phyloP scores from a whole-genome alignment of 2,888 invertebrate species.

The Acrobasis consociella region DNA sequence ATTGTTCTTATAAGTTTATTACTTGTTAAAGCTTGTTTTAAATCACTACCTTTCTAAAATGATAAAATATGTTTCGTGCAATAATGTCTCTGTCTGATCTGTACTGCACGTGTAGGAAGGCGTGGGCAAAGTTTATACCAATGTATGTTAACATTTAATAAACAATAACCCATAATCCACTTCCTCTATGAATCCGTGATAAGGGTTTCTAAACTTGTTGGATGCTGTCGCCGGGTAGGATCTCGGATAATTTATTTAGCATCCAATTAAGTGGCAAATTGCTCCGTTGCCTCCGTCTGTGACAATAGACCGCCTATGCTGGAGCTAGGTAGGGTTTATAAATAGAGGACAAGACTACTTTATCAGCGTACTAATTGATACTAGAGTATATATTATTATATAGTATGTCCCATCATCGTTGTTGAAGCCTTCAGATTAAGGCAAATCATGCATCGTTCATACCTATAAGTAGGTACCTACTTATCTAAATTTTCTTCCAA shows the following conservation, averaged over 20 bases:
- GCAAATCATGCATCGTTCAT: too few relatives aligned
- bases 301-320: slow-evolving; percentile 29
- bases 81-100: background rate
- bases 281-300: slow-evolving; percentile 24
- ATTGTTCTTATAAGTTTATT: too few relatives aligned
- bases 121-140: background rate
- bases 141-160: slow-evolving; percentile 25
- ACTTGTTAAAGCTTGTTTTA: too few relatives aligned
- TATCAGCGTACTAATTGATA: background rate
- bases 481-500: too few relatives aligned
- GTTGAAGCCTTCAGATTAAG: too few relatives aligned
- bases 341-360: background rate
- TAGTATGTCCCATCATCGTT: too few relatives aligned
- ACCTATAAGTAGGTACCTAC: too few relatives aligned
- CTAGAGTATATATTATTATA: too few relatives aligned
- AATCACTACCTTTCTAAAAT: too few relatives aligned
- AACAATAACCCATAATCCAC: slow-evolving; percentile 38
- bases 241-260: slow-evolving; percentile 43
- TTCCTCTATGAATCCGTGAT: slow-evolving; percentile 44
- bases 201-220: slow-evolving; percentile 42
- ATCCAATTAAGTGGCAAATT: slow-evolving; percentile 41
- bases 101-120: background rate
- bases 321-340: slow-evolving; percentile 22
- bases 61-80: too few relatives aligned
- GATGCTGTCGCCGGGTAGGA: slow-evolving; percentile 40